Base-by-base conservation (phyloP, 2,888 invertebrate species). In the Odontomyia ornata region DNA sequence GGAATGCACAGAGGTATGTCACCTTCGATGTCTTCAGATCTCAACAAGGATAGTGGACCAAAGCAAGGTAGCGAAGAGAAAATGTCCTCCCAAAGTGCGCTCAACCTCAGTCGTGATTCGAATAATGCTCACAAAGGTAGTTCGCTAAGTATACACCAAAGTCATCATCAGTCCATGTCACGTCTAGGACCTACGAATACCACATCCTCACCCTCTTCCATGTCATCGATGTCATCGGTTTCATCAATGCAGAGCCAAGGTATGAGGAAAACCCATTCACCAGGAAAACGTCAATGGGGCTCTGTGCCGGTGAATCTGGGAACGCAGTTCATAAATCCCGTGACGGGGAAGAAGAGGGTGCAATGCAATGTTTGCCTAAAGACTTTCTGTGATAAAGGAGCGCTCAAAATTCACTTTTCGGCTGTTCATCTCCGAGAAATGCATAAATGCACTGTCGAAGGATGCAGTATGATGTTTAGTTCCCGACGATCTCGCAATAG, bases 381-480 rank as follows among this genome's bases (percentile, higher is more conserved):
- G 88, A 99, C 99, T 18, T 99, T 99, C 88, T 99, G 99, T 89
- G 99, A 99, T 89, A 99, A 99, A 88, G 99, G 99, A 79, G 99
- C 99, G 0, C 89, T 99, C 27, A 99, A 99, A 88, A 99, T 99
- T 7, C 99, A 99, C 86, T 99, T 98, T 85, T 98, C 98, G 72
- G 99, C 99, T 0, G 99, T 99, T 11, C 99, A 99, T 85, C 88
- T 99, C 78, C 92, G 98, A 56, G 99, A 99, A 89, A 99, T 99
- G 99, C 99, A 99, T 87, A 97, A 97, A 87, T 99, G 99, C 85
- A 98, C 99, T 0, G 98, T 99, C 0, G 96, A 96, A 85, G 98
- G 98, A 0, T 99, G 99, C 88, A 98, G 96, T 85, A 98, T 98
- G 97, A 98, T 98, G 97, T 99, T 99, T 85, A 98, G 98, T 86